Evolutionary conservation across 2,113 vertebrate genomes (phyloP).

Genomic region (Urocolius indicus): DNA sequence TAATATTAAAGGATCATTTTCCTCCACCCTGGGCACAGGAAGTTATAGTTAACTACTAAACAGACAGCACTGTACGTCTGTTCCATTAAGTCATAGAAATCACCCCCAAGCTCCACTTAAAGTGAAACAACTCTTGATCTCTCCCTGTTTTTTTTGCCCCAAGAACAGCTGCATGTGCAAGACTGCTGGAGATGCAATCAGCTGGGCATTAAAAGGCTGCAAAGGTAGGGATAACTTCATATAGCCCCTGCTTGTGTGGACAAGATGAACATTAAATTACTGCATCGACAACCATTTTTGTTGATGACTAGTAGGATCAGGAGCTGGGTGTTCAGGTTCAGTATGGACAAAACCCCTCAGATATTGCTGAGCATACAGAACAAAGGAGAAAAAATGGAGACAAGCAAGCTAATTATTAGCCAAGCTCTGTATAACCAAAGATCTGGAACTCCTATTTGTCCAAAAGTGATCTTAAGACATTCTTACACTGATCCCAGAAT

Average conservation of each 20-base stretch:
- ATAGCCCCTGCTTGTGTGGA: background rate
- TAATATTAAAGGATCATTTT: constrained; percentile 31
- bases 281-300: background rate
- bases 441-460: background rate
- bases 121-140: background rate
- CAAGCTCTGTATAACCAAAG: background rate
- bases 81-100: background rate
- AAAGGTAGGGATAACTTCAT: background rate
- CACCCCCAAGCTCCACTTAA: background rate
- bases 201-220: background rate
- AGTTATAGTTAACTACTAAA: background rate
- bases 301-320: background rate
- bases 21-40: background rate
- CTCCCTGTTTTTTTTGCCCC: fast-evolving
- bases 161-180: background rate
- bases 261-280: background rate
- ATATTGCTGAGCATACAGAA: background rate
- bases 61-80: background rate
- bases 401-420: background rate
- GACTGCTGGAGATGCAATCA: background rate
- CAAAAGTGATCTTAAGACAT: background rate
- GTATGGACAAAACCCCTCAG: fast-evolving
- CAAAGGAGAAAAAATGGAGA: background rate
- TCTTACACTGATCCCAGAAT: background rate
- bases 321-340: background rate